Evolutionary conservation across 2,888 invertebrate species (phyloP), one percentile per base, ranked within the genome.

Genomic region (Spialia ferax): DNA sequence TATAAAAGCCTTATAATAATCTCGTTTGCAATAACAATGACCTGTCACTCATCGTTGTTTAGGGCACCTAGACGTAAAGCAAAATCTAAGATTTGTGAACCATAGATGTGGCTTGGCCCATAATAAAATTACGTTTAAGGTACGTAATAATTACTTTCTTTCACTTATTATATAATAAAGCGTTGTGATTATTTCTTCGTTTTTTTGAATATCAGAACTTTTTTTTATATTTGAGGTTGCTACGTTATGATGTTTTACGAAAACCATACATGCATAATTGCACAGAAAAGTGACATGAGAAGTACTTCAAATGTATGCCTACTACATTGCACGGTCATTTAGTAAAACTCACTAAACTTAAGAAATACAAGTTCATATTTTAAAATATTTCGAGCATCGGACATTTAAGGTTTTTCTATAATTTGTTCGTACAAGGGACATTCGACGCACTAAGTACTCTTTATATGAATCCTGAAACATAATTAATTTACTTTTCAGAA

Each of bases 211-310:
- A n/a, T 23, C 29, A 42, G 15, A 48, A 29, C 13, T 59, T 32
- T 50, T 32, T 50, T 8, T 61, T 70, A 72, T 72, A 73, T 73
- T 72, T 72, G 71, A 72, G 70, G 70, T 73, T 65, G 66, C 71
- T 70, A 69, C 67, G 52, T 13, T 48, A 7, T 48, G 11, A 48
- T 20, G 6, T 8, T n/a, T 42, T 10, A 42, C 3, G 11, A n/a
- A 42, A n/a, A n/a, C n/a, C n/a, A n/a, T n/a, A n/a, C n/a, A n/a
- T n/a, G n/a, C n/a, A n/a, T n/a, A n/a, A n/a, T n/a, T n/a, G 15
- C 11, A n/a, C n/a, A n/a, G 15, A 15, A 15, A 42, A 42, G 42
- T 15, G 15, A n/a, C 42, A 42, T 42, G 15, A 3, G 2, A 42
- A 0, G 11, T 2, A 4, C 15, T 42, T 6, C 0, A 42, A 42